Base-by-base conservation (phyloP, 2,113 vertebrate species). In the Choloepus hoffmanni region DNA sequence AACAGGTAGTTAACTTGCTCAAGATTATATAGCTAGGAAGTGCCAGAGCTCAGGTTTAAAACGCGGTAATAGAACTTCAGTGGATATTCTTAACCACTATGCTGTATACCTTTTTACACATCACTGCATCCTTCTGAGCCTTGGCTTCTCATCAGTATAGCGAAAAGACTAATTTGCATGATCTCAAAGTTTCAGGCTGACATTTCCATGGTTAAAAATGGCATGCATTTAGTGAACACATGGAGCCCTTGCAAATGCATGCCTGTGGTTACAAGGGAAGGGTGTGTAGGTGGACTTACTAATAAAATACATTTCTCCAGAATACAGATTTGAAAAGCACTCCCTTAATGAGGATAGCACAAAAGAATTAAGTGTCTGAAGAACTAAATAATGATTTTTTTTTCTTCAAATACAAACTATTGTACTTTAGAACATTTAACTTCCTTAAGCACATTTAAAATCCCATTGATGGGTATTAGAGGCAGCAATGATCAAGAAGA, bases 341-440 rank as follows among this genome's bases (percentile, higher is more conserved):
- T 62, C 9, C 10, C 4, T 23, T 23, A 62, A 60, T 24, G 24
- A 87, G 16, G 2, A 50, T 0, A 23, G 3, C 28, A 30, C 1
- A 30, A 24, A 95, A 11, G 72, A 88, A 67, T 24, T 19, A 70
- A 88, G 14, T 65, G 1, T 14, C 8, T 28, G 77, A 85, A 74
- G 21, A 87, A 88, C 19, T 76, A 67, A 86, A 16, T 62, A 43
- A 28, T 73, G 24, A 60, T 12, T 36, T 9, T 63, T 63, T 86
- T 82, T 68, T 60, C n/a, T 90, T 67, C 40, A 65, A 92, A 60
- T 19, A 90, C 24, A 19, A 97, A 85, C 70, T 63, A 63, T 0
- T 82, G 8, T 62, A 40, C 21, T n/a, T 77, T 33, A 65, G 16
- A 79, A 60, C 91, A 23, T 36, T 53, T 82, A 70, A 82, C 85